Evolutionary conservation across 2,888 invertebrate species (phyloP).

Genomic region (Incurvaria masculella): DNA sequence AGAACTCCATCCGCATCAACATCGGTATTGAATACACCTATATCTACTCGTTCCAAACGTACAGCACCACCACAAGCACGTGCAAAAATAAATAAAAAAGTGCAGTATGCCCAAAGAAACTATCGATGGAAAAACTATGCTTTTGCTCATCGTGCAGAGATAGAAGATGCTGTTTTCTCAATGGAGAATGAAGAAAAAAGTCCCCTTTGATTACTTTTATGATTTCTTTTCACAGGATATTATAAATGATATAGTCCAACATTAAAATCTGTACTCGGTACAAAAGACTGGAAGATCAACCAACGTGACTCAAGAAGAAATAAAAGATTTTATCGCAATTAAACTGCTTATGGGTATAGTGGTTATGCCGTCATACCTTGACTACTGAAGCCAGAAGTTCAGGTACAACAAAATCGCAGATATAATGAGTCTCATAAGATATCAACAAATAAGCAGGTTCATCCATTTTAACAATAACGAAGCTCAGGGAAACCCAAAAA

Average conservation of each 20-base stretch:
- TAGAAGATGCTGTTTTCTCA: too few relatives aligned
- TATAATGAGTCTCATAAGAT: slow-evolving; percentile 21
- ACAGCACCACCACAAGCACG: too few relatives aligned
- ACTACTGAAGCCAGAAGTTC: slow-evolving; percentile 12
- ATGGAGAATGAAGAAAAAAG: too few relatives aligned
- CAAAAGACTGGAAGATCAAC: slow-evolving; percentile 16
- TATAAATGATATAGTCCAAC: slow-evolving; percentile 3
- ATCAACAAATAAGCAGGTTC: slow-evolving; percentile 18
- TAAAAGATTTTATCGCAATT: slow-evolving; percentile 21
- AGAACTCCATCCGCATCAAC: too few relatives aligned
- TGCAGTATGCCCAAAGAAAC: too few relatives aligned
- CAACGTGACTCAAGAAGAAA: slow-evolving; percentile 15
- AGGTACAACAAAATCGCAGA: slow-evolving; percentile 15
- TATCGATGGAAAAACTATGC: too few relatives aligned
- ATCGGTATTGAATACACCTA: too few relatives aligned
- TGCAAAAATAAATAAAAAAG: too few relatives aligned
- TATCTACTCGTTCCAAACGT: too few relatives aligned
- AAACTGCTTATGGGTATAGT: slow-evolving; percentile 23
- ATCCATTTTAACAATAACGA: slow-evolving; percentile 22
- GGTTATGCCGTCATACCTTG: slow-evolving; percentile 17
- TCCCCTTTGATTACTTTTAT: too few relatives aligned
- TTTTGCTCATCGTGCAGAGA: too few relatives aligned
- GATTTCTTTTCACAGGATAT: neutral
- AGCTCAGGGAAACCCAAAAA: slow-evolving; percentile 2
- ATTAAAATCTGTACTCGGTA: slow-evolving; percentile 16